phyloP scores from a whole-genome alignment of 1,140 invertebrate genomes.

The Temnothorax longispinosus region DNA sequence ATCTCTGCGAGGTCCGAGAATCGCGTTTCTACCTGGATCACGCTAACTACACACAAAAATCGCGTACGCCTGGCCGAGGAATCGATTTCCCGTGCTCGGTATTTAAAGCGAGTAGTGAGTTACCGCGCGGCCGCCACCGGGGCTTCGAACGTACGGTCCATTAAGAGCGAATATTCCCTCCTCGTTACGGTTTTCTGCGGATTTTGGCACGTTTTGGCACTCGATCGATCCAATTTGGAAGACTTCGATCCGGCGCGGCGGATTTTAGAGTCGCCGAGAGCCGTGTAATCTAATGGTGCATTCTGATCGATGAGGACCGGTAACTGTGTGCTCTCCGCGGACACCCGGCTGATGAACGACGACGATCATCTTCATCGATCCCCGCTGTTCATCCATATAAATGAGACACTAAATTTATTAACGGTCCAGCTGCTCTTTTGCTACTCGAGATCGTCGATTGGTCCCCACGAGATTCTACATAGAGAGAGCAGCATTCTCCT shows the following conservation, averaged over 20 bases:
- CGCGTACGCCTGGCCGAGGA: neutral
- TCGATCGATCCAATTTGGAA: conserved; percentile 47
- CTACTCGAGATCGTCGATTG: conserved; percentile 16
- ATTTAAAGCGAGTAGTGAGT: neutral
- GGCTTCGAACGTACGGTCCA: neutral
- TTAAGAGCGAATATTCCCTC: neutral
- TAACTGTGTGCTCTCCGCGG: conserved; percentile 4
- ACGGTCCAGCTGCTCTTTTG: conserved; percentile 40
- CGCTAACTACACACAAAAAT: conserved; percentile 28
- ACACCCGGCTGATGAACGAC: conserved; percentile 25
- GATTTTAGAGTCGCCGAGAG: conserved; percentile 2
- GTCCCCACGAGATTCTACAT: neutral
- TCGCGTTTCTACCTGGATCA: conserved; percentile 39
- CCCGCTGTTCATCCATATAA: conserved; percentile 41
- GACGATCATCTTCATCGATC: conserved; percentile 58
- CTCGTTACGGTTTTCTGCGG: neutral
- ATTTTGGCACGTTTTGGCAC: conserved; percentile 58
- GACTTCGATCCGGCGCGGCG: conserved; percentile 2
- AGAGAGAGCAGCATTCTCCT: neutral
- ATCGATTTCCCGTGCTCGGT: conserved; percentile 20
- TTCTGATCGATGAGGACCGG: conserved; percentile 39
- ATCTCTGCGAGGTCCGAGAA: conserved; percentile 55
- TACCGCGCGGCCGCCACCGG: neutral
- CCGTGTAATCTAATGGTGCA: conserved; percentile 43
- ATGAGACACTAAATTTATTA: conserved; percentile 55